Percentiles rank a stretch among this genome's conserved stretches.
Evolutionary conservation across 23 tunicate species (phyloP).

Genomic region (Diplosoma virens): DNA sequence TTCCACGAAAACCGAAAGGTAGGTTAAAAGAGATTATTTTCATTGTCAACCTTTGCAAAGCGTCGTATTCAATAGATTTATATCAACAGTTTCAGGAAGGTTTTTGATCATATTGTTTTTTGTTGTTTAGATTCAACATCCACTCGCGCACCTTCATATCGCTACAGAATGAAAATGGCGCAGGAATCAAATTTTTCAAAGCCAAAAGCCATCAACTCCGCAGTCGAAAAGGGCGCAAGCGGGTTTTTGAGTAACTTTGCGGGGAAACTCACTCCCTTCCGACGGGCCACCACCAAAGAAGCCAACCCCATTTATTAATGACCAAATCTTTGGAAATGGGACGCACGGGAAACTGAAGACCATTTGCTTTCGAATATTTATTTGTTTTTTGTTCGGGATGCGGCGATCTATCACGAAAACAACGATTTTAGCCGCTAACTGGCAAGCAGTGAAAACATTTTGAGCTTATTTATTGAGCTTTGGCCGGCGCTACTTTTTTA

Average conservation of each 20-base stretch:
- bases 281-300: conserved; percentile 40
- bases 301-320: conserved; percentile 21
- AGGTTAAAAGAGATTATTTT: background rate
- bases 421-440: background rate
- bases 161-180: conserved; percentile 46
- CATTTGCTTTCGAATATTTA: too few relatives aligned
- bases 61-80: too few relatives aligned
- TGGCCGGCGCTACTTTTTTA: background rate
- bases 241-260: conserved; percentile 21
- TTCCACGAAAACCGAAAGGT: conserved; percentile 27
- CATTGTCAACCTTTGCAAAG: background rate
- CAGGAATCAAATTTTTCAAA: conserved; percentile 25
- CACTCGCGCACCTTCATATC: conserved; percentile 22
- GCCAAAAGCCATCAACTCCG: background rate
- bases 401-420: too few relatives aligned
- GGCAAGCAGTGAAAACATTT: background rate
- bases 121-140: background rate
- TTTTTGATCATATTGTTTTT: too few relatives aligned
- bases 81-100: too few relatives aligned
- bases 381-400: too few relatives aligned
- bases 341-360: too few relatives aligned
- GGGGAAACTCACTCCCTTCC: conserved; percentile 47
- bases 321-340: background rate
- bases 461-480: too few relatives aligned
- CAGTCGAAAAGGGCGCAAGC: conserved; percentile 17